Conservation (phyloP, 2,888 invertebrate species). For the Chrysolina oricalcia region DNA sequence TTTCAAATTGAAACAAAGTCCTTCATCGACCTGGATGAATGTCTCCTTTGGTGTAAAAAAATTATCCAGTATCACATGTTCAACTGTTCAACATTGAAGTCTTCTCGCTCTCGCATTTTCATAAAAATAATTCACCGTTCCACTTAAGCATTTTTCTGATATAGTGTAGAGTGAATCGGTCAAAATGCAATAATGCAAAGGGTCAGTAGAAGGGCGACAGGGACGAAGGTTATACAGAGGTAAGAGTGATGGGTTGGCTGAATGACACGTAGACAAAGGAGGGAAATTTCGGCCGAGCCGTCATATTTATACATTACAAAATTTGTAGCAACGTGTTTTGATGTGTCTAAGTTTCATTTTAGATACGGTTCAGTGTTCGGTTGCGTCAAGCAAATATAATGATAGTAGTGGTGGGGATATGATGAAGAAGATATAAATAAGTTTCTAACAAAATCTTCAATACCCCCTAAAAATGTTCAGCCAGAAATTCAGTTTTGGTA, state of each 20-base stretch:
- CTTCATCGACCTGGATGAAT: too few species aligned
- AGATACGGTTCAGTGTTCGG: slow-evolving; percentile 27
- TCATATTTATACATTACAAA: slow-evolving; percentile 57
- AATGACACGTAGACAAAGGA: slow-evolving; percentile 90
- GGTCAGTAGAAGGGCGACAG: slow-evolving; percentile 59
- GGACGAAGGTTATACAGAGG: slow-evolving; percentile 70
- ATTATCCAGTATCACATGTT: not conserved
- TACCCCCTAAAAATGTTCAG: too few species aligned
- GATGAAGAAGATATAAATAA: too few species aligned
- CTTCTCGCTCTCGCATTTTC: not conserved
- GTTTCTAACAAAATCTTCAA: too few species aligned
- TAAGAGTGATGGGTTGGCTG: slow-evolving; percentile 62
- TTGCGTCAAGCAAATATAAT: slow-evolving; percentile 47
- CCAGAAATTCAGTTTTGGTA: too few species aligned
- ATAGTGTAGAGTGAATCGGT: slow-evolving; percentile 66
- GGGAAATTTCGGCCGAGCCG: slow-evolving; percentile 73
- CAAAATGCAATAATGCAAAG: slow-evolving; percentile 72
- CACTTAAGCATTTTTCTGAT: slow-evolving; percentile 40
- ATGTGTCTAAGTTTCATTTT: slow-evolving; percentile 42
- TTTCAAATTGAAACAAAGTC: too few species aligned
- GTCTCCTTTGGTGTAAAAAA: not conserved
- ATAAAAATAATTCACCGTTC: slow-evolving; percentile 49
- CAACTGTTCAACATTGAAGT: not conserved
- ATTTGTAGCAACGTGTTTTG: slow-evolving; percentile 47
- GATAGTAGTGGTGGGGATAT: too few species aligned